phyloP scores from a whole-genome alignment of 2,888 invertebrate genomes.

The Xestia rhomboidea region DNA sequence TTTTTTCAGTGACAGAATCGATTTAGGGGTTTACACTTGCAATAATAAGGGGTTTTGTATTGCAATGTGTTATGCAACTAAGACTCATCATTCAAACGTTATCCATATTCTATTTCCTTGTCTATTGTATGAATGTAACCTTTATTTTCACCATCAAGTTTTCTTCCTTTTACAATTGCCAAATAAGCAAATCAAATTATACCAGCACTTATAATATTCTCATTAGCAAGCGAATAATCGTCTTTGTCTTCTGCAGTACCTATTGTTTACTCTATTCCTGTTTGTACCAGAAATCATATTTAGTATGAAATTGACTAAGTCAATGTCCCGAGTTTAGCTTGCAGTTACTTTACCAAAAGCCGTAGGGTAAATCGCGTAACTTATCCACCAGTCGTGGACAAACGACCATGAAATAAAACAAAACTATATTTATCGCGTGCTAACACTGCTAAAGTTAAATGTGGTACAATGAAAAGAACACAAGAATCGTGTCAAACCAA shows the following conservation, averaged over 20 bases:
- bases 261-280: not conserved
- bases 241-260: not conserved
- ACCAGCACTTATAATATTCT: not conserved
- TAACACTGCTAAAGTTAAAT: conserved; percentile 16
- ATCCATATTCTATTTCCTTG: not conserved
- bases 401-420: conserved; percentile 3
- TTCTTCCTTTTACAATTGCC: not conserved
- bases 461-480: conserved; percentile 39
- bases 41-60: conserved; percentile 35
- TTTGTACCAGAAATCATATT: not conserved
- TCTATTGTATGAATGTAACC: not conserved
- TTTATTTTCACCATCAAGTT: not conserved
- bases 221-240: not conserved
- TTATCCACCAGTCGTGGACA: not conserved
- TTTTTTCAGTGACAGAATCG: conserved; percentile 45
- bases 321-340: not conserved
- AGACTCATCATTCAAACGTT: not conserved
- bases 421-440: conserved; percentile 22
- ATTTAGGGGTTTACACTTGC: conserved; percentile 53
- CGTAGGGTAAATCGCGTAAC: not conserved
- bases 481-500: conserved; percentile 48
- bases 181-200: not conserved
- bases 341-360: not conserved
- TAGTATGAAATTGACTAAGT: not conserved
- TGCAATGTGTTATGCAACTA: not conserved